Percentiles rank a stretch among this genome's conserved stretches.
Conservation (phyloP, 2,113 vertebrate genomes). For the Callochromis pleurospilus region DNA sequence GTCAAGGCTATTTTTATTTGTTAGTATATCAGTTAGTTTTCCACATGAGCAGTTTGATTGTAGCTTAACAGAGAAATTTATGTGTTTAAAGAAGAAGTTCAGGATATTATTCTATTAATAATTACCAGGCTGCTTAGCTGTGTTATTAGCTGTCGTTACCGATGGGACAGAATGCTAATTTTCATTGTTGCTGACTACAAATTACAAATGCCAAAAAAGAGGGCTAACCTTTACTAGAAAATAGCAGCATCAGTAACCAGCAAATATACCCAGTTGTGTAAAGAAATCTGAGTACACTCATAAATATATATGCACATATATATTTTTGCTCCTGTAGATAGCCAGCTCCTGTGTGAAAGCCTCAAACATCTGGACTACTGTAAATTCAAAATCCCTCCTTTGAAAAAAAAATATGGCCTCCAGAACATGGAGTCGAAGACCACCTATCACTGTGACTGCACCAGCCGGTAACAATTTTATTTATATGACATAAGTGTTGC, state of each 20-base stretch:
- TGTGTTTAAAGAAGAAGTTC: not conserved
- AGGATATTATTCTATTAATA: not conserved
- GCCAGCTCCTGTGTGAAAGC: slow-evolving; percentile 15
- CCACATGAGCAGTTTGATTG: not conserved
- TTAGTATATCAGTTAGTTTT: not conserved
- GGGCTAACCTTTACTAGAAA: not conserved
- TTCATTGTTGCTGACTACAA: not conserved
- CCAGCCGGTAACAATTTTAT: slow-evolving; percentile 59
- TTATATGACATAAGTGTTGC: not conserved
- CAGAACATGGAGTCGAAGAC: slow-evolving; percentile 54
- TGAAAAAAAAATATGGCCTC: slow-evolving; percentile 71
- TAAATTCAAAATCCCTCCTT: slow-evolving; percentile 65
- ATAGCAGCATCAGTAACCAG: not conserved
- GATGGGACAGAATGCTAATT: not conserved
- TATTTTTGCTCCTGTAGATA: slow-evolving; percentile 9
- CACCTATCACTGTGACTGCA: slow-evolving; percentile 80
- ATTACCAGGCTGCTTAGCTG: not conserved
- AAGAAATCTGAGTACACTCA: not conserved
- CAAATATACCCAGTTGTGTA: not conserved
- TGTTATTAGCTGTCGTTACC: not conserved
- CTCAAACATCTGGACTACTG: slow-evolving; percentile 67
- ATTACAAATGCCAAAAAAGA: not conserved
- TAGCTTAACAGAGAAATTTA: not conserved
- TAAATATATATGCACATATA: not conserved
- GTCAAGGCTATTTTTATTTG: not conserved